Evolutionary conservation across 2,113 vertebrate species (phyloP), one percentile per base, ranked within the genome.

Genomic region (Castor canadensis): DNA sequence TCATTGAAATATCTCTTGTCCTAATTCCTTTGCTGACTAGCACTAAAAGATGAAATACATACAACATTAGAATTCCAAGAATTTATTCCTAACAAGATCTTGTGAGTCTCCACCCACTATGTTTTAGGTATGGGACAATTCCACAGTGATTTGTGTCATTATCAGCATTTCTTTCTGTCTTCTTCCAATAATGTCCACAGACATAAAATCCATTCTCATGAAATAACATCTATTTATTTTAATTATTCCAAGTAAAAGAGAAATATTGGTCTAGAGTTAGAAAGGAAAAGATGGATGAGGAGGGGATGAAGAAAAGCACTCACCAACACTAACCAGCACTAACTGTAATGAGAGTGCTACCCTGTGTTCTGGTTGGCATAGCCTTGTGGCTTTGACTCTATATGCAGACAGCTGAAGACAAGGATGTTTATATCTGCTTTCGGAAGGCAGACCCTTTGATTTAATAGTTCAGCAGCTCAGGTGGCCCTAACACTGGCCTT

Each of bases 21-120:
- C 52, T 71, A 43, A 52, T 60, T 89, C 12, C 38, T 76, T 73
- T 66, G 73, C 30, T 87, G 47, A 43, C 56, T 91, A 17, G 28
- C 3, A 64, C 19, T 95, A 52, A 93, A 94, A 93, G 35, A 84
- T 90, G 32, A 90, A 91, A 22, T 66, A 38, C 22, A 56, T 69
- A 30, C 43, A 84, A 32, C 13, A 49, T 80, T 73, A 64, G 35
- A 95, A 77, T 89, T 89, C 62, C 26, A 96, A 94, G 17, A 80
- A 56, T 54, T 12, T 82, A 66, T 56, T 87, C 24, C 60, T 71
- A 72, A 47, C 24, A 93, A n/a, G 69, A 75, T 43, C 93, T 87
- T 83, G 20, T 66, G 43, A 64, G 67, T 56, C 28, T 76, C 87
- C 9, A 40, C 32, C 52, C 20, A 15, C 43, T 47, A 0, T 28